Conservation (phyloP, 2,113 vertebrate species). For the Chloroceryle aenea region DNA sequence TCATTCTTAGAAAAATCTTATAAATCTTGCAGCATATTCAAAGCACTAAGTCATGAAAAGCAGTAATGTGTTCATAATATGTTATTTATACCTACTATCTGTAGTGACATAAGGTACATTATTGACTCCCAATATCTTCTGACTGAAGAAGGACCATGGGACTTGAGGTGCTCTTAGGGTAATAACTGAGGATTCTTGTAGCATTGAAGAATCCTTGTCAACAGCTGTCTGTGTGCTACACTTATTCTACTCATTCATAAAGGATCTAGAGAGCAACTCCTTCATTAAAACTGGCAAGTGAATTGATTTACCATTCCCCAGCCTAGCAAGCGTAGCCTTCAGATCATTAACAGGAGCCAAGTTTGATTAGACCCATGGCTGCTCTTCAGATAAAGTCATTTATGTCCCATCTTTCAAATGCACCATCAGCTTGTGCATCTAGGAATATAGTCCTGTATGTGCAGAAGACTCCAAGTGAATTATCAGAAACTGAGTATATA, state of each 20-base stretch:
- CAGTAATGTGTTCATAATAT: not conserved
- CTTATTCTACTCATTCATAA: not conserved
- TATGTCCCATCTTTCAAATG: not conserved
- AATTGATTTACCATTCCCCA: not conserved
- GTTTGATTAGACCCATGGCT: not conserved
- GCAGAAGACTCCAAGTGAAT: not conserved
- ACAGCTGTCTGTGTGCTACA: not conserved
- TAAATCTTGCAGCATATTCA: not conserved
- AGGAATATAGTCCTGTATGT: not conserved
- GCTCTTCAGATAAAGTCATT: not conserved
- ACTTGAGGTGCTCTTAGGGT: not conserved
- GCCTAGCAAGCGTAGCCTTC: not conserved
- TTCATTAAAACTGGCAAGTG: not conserved
- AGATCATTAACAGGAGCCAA: not conserved
- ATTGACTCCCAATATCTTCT: not conserved
- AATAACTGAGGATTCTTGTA: not conserved
- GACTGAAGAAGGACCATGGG: not conserved
- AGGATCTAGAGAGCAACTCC: not conserved
- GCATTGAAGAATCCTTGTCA: not conserved
- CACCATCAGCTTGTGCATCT: not conserved
- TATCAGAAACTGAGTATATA: not conserved
- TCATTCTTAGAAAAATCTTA: not conserved
- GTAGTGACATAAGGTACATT: not conserved
- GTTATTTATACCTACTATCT: not conserved
- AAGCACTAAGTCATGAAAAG: not conserved